Evolutionary conservation across 2,888 invertebrate species (phyloP).

Genomic region (Sinhomidia bicolor): DNA sequence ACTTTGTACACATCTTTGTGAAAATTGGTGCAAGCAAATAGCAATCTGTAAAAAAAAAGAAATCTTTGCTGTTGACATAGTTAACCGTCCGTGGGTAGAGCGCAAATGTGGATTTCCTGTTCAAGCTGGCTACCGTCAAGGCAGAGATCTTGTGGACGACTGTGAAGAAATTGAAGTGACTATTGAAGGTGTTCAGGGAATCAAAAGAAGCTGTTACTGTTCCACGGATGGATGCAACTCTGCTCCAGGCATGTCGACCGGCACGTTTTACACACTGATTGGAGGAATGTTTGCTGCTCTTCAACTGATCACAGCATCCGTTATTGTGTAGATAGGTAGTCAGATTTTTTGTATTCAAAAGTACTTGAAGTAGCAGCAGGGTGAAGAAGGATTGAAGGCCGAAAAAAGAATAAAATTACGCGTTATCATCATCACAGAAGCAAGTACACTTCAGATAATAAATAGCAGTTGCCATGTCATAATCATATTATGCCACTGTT

Average conservation of each 20-base stretch:
- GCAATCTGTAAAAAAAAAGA: background rate
- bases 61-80: background rate
- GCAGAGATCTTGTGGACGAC: constrained; percentile 66
- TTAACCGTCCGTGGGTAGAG: constrained; percentile 66
- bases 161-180: constrained; percentile 67
- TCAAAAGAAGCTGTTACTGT: constrained; percentile 67
- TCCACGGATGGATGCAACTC: constrained; percentile 73
- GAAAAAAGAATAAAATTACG: background rate
- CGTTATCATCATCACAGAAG: background rate
- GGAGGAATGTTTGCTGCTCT: background rate
- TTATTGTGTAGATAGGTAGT: background rate
- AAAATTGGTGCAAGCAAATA: background rate
- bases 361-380: no score
- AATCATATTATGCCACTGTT: constrained; percentile 1
- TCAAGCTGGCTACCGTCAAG: constrained; percentile 64
- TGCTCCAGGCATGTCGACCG: background rate
- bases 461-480: constrained; percentile 18
- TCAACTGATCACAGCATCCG: background rate
- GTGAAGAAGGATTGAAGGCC: background rate
- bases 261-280: background rate
- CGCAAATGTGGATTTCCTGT: constrained; percentile 68
- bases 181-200: constrained; percentile 63
- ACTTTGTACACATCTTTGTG: no score
- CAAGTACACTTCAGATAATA: background rate
- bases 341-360: background rate